Evolutionary conservation across 2,797 vertebrate species (phyloP).

Genomic region (Coreius guichenoti): DNA sequence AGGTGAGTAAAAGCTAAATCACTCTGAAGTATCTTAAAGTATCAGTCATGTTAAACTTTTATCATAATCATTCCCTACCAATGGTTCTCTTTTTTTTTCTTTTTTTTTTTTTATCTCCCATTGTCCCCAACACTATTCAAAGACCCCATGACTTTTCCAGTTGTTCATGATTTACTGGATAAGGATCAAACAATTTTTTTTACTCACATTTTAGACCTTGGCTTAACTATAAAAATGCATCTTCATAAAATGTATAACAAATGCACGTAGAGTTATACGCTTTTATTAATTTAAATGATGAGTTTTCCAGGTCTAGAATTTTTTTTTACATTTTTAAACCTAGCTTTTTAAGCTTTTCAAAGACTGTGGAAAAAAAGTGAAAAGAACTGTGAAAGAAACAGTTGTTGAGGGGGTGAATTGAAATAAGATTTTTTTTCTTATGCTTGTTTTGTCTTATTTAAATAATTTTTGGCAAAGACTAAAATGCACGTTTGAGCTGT

Average conservation of each 20-base stretch:
- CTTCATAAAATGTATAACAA: too few relatives aligned
- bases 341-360: too few relatives aligned
- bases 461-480: too few relatives aligned
- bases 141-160: background rate
- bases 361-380: too few relatives aligned
- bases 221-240: background rate
- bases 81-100: background rate
- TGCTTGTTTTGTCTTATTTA: background rate
- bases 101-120: background rate
- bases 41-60: background rate
- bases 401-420: too few relatives aligned
- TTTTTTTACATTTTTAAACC: too few relatives aligned
- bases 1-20: constrained; percentile 77
- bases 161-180: background rate
- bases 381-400: too few relatives aligned
- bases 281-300: too few relatives aligned
- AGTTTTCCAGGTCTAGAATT: too few relatives aligned
- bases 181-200: background rate
- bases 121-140: background rate
- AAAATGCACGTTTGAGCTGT: too few relatives aligned
- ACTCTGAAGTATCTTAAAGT: background rate
- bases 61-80: background rate
- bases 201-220: background rate
- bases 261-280: too few relatives aligned
- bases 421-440: background rate